A percentile compares a stretch with the other conserved stretches of the same genome.
Evolutionary conservation across 2,113 vertebrate species (phyloP).

Genomic region (Cygnus atratus): DNA sequence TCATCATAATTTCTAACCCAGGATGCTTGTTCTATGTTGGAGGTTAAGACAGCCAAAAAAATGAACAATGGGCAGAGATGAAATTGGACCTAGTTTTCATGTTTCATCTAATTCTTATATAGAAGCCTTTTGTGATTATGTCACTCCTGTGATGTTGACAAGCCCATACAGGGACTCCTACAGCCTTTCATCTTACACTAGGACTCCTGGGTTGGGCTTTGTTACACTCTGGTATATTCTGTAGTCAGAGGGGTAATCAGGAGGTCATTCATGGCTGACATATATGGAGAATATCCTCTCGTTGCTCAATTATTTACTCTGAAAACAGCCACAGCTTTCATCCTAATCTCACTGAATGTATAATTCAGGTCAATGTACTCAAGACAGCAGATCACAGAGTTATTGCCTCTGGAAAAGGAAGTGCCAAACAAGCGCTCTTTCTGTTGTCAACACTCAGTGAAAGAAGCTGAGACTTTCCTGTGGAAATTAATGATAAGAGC

Average conservation of each 20-base stretch:
- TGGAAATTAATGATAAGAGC: not conserved
- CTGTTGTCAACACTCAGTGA: not conserved
- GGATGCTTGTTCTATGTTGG: not conserved
- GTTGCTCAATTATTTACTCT: not conserved
- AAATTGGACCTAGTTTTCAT: not conserved
- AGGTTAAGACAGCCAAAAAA: not conserved
- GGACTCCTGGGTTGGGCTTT: not conserved
- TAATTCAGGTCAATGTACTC: not conserved
- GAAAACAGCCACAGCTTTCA: not conserved
- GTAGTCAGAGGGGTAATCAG: not conserved
- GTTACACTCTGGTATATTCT: not conserved
- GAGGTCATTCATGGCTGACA: not conserved
- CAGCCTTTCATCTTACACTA: not conserved
- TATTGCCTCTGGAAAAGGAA: not conserved
- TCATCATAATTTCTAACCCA: not conserved
- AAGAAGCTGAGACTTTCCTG: not conserved
- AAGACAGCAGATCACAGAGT: not conserved
- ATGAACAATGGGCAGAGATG: not conserved
- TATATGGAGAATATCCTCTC: not conserved
- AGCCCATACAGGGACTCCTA: not conserved
- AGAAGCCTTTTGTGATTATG: not conserved
- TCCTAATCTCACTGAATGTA: not conserved
- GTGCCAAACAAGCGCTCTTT: not conserved
- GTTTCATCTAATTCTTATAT: not conserved
- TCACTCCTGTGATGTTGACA: not conserved